These are phyloP conservation scores for Drosophila murphyi DNA, from an alignment of 1,140 invertebrate species.

Conservation along the genomic window DNA sequence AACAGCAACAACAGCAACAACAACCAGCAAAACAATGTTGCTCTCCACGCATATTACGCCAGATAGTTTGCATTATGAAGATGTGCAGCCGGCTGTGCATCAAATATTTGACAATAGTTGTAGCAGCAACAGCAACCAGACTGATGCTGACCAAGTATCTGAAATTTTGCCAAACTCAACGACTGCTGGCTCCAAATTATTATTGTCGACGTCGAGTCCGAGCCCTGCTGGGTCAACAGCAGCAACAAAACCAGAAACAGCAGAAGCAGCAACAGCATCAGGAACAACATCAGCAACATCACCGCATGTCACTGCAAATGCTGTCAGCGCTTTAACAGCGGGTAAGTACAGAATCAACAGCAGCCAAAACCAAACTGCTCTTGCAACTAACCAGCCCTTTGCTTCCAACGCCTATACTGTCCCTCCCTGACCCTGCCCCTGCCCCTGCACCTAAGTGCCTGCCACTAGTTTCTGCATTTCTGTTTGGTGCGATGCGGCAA, in stretches of 20 bases:
- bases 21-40: background rate
- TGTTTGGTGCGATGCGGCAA: constrained; percentile 25
- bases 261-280: constrained; percentile 26
- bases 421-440: constrained; percentile 1
- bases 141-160: constrained; percentile 27
- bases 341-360: constrained; percentile 65
- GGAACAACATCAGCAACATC: constrained; percentile 40
- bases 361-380: constrained; percentile 29
- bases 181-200: constrained; percentile 63
- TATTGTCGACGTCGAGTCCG: constrained; percentile 53
- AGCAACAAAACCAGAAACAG: constrained; percentile 26
- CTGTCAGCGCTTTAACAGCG: constrained; percentile 65
- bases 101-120: constrained; percentile 75
- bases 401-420: background rate
- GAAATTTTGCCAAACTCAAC: constrained; percentile 47
- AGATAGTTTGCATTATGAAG: constrained; percentile 80
- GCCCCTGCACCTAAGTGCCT: background rate
- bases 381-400: background rate
- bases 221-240: constrained; percentile 49
- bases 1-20: constrained; percentile 37
- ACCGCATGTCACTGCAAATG: constrained; percentile 68
- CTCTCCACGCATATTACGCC: constrained; percentile 54
- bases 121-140: constrained; percentile 32
- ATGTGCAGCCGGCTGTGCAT: constrained; percentile 58
- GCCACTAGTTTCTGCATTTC: constrained; percentile 31